phyloP scores from a whole-genome alignment of 2,113 vertebrate species.

The Camelus bactrianus region DNA sequence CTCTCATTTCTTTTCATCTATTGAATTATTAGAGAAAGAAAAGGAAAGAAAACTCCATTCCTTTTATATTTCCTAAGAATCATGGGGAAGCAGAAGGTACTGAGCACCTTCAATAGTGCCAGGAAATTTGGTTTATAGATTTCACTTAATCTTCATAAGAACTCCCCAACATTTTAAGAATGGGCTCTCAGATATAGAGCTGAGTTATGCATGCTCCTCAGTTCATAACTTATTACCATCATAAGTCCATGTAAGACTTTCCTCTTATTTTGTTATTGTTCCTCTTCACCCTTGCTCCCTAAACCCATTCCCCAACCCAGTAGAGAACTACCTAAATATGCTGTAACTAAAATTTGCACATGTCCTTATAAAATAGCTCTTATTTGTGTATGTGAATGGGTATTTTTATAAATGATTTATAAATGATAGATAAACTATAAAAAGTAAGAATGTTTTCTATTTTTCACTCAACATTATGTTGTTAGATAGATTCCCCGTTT shows the following conservation, averaged over 20 bases:
- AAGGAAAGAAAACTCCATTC: background rate
- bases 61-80: background rate
- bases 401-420: background rate
- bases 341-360: background rate
- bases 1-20: slow-evolving; percentile 28
- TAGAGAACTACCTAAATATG: background rate
- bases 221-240: background rate
- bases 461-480: background rate
- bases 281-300: background rate
- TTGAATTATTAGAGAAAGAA: slow-evolving; percentile 12
- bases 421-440: background rate
- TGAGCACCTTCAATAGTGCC: background rate
- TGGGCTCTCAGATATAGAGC: background rate
- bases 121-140: background rate
- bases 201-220: background rate
- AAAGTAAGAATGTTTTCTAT: background rate
- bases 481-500: background rate
- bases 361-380: background rate
- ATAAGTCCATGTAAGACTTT: background rate
- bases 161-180: background rate
- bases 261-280: background rate
- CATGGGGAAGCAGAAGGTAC: background rate
- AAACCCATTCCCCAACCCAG: background rate
- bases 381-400: background rate
- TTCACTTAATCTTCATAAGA: background rate